These are phyloP conservation scores for Anhinga anhinga DNA, from an alignment of 2,113 vertebrate genomes.

Conservation along the genomic window DNA sequence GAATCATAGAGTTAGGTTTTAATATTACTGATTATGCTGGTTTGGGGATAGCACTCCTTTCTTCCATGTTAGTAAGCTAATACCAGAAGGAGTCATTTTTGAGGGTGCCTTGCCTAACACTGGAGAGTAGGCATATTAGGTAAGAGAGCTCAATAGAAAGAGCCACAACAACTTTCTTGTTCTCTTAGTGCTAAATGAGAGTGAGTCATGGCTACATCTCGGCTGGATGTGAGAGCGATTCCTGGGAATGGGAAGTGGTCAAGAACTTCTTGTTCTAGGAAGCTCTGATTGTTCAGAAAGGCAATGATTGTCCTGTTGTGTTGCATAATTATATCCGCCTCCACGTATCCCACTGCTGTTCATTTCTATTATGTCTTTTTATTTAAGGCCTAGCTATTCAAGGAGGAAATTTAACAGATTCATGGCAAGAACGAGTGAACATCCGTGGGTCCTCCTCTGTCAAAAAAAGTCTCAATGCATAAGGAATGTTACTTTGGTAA, in stretches of 20 bases:
- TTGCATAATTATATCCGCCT: background rate
- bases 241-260: background rate
- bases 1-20: background rate
- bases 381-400: background rate
- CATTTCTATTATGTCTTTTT: background rate
- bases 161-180: background rate
- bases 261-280: background rate
- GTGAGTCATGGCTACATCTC: background rate
- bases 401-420: background rate
- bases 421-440: background rate
- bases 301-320: background rate
- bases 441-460: background rate
- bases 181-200: background rate
- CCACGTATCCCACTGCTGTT: background rate
- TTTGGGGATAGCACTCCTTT: background rate
- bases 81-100: background rate
- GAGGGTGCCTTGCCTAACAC: background rate
- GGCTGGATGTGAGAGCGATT: background rate
- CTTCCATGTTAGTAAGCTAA: background rate
- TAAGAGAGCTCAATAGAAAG: background rate
- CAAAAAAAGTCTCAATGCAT: background rate
- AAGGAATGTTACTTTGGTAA: background rate
- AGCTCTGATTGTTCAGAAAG: background rate
- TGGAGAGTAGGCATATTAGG: background rate
- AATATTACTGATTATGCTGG: too few species aligned